Percentiles rank a stretch among this genome's conserved stretches.
Conservation (phyloP, 1,140 invertebrate species). For the Drosophila bocki region DNA sequence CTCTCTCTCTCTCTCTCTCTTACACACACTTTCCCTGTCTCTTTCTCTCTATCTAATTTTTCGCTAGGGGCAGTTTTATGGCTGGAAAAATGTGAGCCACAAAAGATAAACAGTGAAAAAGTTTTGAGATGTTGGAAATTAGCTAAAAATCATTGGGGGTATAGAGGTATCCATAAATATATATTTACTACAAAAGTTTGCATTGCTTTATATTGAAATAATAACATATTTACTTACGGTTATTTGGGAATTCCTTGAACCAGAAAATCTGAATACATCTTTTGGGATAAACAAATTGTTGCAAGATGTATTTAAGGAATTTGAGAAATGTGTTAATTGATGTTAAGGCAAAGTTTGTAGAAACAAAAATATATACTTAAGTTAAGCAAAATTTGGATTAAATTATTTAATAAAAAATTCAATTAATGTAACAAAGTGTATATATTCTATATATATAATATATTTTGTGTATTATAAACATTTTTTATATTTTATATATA, state of each 20-base stretch:
- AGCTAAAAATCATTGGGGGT: background rate
- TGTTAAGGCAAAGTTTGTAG: background rate
- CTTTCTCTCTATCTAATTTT: conserved; percentile 5
- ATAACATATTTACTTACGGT: background rate
- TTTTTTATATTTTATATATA: no score
- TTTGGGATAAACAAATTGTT: background rate
- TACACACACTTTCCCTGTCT: background rate
- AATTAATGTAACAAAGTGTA: no score
- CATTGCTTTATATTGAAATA: background rate
- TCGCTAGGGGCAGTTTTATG: conserved; percentile 1
- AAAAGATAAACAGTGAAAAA: conserved; percentile 33
- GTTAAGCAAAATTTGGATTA: background rate
- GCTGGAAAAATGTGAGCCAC: conserved; percentile 12
- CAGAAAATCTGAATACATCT: background rate
- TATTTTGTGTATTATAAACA: no score
- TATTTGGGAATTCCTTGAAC: background rate
- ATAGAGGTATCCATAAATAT: background rate
- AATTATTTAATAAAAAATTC: background rate
- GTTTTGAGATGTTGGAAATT: conserved; percentile 38
- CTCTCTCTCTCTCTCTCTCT: background rate
- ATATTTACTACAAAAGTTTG: background rate
- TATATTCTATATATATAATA: no score
- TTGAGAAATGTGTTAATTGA: background rate
- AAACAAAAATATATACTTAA: no score
- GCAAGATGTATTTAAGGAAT: background rate